Conservation (phyloP, 2,888 invertebrate species). For the Arrhopalites spinosus region DNA sequence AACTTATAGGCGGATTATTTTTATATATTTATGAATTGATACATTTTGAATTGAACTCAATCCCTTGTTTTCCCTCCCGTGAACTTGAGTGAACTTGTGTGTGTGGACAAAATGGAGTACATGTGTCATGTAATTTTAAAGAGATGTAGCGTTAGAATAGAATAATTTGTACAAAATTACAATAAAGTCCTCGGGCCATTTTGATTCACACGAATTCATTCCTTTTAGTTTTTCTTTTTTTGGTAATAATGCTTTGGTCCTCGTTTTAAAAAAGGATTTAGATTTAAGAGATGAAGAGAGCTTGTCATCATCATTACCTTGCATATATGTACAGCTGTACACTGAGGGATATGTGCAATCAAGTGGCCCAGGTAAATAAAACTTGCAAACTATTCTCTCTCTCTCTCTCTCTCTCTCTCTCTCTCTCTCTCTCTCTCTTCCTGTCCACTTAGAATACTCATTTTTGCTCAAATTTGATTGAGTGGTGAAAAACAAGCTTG, state of each 20-base stretch:
- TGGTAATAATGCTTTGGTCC: neutral
- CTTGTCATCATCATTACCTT: conserved; percentile 10
- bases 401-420: neutral
- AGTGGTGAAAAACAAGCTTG: conserved; percentile 21
- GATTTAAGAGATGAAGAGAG: conserved; percentile 10
- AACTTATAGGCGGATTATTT: too few relatives aligned
- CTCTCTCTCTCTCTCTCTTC: neutral
- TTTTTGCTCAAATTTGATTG: conserved; percentile 8
- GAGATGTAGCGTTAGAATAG: neutral
- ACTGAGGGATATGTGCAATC: neutral
- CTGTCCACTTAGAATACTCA: neutral
- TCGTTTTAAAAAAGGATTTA: neutral
- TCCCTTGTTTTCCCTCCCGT: neutral
- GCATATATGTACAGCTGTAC: neutral
- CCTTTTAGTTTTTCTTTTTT: neutral
- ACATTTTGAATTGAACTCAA: conserved; percentile 3
- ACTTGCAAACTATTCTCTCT: neutral
- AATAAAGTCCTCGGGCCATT: neutral
- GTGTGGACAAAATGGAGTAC: neutral
- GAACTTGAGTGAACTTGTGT: too few relatives aligned
- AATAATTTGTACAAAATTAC: neutral
- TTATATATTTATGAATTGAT: too few relatives aligned
- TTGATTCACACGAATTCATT: neutral
- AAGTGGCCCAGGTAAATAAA: neutral
- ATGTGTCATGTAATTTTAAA: neutral